A percentile compares a stretch with the other conserved stretches of the same genome.
These are phyloP conservation scores for Cantharis nigra DNA, from an alignment of 2,888 invertebrate genomes.

Conservation along the genomic window DNA sequence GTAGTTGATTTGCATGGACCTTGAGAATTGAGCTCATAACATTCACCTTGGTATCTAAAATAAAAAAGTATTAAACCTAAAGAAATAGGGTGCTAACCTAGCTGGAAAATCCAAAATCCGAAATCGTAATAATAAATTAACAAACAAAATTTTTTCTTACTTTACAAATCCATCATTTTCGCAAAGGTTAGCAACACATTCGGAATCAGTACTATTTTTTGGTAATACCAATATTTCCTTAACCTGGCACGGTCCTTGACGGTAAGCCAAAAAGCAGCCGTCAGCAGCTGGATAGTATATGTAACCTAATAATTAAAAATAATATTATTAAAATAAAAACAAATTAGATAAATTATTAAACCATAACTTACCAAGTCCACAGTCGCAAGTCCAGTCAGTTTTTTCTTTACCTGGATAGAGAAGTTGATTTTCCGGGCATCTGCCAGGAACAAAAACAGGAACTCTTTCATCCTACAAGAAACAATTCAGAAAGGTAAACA, in stretches of 20 bases:
- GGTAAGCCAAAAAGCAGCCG: slow-evolving; percentile 66
- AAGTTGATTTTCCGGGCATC: slow-evolving; percentile 67
- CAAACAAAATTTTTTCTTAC: slow-evolving; percentile 40
- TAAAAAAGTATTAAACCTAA: neutral
- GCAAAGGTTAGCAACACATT: slow-evolving; percentile 68
- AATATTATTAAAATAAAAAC: too few relatives aligned
- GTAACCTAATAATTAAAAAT: slow-evolving; percentile 51
- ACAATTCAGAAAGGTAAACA: neutral
- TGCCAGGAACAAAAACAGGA: slow-evolving; percentile 63
- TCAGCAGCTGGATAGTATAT: slow-evolving; percentile 66
- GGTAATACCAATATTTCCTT: slow-evolving; percentile 63
- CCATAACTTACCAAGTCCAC: slow-evolving; percentile 58
- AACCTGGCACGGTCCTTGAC: slow-evolving; percentile 66
- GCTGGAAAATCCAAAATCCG: too few relatives aligned
- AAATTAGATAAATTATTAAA: neutral
- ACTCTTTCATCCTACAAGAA: slow-evolving; percentile 43
- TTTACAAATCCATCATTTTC: slow-evolving; percentile 57
- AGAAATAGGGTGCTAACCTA: too few relatives aligned
- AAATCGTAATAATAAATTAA: too few relatives aligned
- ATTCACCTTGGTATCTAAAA: slow-evolving; percentile 53
- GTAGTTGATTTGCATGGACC: slow-evolving; percentile 57
- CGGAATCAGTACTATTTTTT: slow-evolving; percentile 59
- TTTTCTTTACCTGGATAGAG: slow-evolving; percentile 69
- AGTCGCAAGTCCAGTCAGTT: slow-evolving; percentile 69
- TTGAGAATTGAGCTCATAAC: slow-evolving; percentile 55